Base-by-base conservation (phyloP, 1,140 invertebrate species). In the Propsilocerus akamusi region DNA sequence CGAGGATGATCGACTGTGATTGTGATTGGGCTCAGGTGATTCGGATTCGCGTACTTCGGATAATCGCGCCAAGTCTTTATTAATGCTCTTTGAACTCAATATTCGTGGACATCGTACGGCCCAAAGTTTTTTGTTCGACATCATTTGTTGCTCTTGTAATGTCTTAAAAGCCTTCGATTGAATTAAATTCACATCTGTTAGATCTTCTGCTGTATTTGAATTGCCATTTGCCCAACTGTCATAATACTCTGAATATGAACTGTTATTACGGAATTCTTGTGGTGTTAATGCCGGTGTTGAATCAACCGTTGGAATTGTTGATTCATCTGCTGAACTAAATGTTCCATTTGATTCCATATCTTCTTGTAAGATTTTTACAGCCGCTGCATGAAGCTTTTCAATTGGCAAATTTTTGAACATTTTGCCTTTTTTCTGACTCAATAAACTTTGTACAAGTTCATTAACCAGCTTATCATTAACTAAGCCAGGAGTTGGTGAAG, bases 171-270 rank as follows among this genome's bases (percentile, higher is more conserved):
- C 67, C 51, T 68, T 67, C 4, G 72, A 74, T 3, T 73, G 71
- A 20, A 72, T 49, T n/a, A 71, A 68, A 14, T 74, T 68, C n/a
- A 50, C 25, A 26, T 64, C 57, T 2, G 57, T 56, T 4, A 58
- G 53, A 1, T 53, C 26, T 34, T 64, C 65, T 0, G 66, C 58
- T 12, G 67, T 67, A 34, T 56, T 56, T 4, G 25, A 46, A 26
- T 46, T 22, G 8, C 17, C 26, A 46, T 12, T 11, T 5, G 64
- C 70, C 76, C 77, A 78, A 2, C 70, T 68, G 49, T 71, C 68
- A 52, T 77, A 80, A 57, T 79, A 80, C 14, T 72, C 63, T 48
- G 70, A 68, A 28, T 75, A 75, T 47, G 70, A 67, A 34, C 60
- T 54, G 57, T 67, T 63, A 48, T 59, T 57, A 47, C 57, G 58